Evolutionary conservation across 2,113 vertebrate species (phyloP), one percentile per base, ranked within the genome.

Genomic region (Bos javanicus): DNA sequence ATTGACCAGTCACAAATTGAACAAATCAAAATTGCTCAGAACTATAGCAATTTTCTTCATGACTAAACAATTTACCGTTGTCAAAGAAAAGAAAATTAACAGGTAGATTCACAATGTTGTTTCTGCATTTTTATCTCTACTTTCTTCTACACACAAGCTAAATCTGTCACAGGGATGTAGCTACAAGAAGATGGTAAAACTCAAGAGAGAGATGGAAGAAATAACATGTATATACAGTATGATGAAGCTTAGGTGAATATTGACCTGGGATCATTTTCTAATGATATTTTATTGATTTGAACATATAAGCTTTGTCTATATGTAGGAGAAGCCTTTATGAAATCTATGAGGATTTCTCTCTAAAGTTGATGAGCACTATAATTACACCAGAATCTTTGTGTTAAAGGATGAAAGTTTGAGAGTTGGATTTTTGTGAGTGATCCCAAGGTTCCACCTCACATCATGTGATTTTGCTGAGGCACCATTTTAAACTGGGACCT

Each of bases 201-300:
- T 81, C 1, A 2, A 46, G 33, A 23, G 3, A 64, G 33, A 43
- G 46, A 23, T 25, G 26, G 30, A 46, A 12, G 30, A 50, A 30
- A 56, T 1, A 26, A 5, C 1, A 5, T 11, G 16, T 17, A 23
- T 25, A 46, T 33, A 64, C 0, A 26, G 11, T 15, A 21, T 14
- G 16, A 56, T 39, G 43, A 78, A 14, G 43, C 59, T 26, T 8
- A 48, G 19, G 43, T 26, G 50, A 36, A n/a, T 17, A 50, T 12
- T 25, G 3, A 46, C 26, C 15, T 82, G 6, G 36, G 23, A 59
- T 50, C 87, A 80, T 23, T 9, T n/a, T 21, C 43, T 78, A 28
- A 21, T 23, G 60, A 50, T 39, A 30, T 48, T 87, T 50, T 81
- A 8, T 48, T 74, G 36, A 64, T 76, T 16, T n/a, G 33, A 76